Evolutionary conservation across 1,140 invertebrate genomes (phyloP), one percentile per base, ranked within the genome.

Genomic region (Zaprionus lachaisei): DNA sequence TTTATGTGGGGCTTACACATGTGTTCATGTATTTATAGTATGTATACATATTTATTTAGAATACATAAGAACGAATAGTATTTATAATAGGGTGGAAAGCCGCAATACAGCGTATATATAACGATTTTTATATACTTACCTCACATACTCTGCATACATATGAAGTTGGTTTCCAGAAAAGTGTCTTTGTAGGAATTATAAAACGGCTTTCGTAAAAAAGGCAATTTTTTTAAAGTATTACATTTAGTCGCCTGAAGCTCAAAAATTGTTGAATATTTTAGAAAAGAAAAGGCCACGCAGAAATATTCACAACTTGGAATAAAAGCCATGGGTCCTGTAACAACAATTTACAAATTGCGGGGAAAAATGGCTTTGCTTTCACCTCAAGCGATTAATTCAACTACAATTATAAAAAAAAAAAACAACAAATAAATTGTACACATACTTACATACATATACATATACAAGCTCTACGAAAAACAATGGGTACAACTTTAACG

Each of bases 321-420:
- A n/a, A 17, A 6, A 47, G n/a, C 41, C 41, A 47, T 15, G 38
- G 15, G 38, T n/a, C 15, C 68, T 65, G 72, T 64, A 64, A 89
- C 87, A 87, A 83, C 74, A 89, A 87, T 87, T 87, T 89, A 80
- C 83, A 87, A 87, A 87, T 87, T 87, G 80, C 83, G 70, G 73
- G 72, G 67, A 87, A 87, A 83, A 87, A 89, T 87, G 80, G 71
- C 77, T 77, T 80, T 74, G 64, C 76, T 65, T 61, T 82, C 69
- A 79, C 76, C 67, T 63, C 68, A 70, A 49, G 63, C 67, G 68
- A 87, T 87, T 73, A 74, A 86, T 87, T 78, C 70, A 83, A 77
- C 66, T 83, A 77, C 84, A 87, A 89, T 83, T 87, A 87, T 78
- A 87, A 83, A 28, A 24, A 28, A 49, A 41, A 55, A n/a, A n/a